Conservation (phyloP, 2,113 vertebrate species). For the Lontra canadensis region DNA sequence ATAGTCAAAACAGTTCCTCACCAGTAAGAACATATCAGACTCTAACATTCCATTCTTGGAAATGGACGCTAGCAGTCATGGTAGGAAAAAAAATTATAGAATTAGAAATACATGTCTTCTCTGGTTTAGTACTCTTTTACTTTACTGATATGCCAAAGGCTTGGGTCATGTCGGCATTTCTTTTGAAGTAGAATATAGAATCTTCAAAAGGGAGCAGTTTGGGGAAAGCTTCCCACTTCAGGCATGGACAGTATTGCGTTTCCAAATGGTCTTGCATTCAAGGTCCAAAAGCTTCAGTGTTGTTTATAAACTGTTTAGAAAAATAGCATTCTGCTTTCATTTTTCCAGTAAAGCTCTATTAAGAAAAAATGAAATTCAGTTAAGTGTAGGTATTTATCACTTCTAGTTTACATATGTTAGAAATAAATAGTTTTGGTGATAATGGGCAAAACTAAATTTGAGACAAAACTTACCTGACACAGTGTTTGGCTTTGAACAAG, state of each 20-base stretch:
- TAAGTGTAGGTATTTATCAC: not conserved
- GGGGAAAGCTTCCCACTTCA: not conserved
- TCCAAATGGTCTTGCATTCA: not conserved
- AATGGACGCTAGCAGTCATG: not conserved
- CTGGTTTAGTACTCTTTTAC: not conserved
- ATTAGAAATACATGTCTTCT: not conserved
- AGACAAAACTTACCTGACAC: not conserved
- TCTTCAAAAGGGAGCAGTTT: not conserved
- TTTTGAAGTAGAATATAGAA: not conserved
- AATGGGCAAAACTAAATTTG: not conserved
- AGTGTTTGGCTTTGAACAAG: not conserved
- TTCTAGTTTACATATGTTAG: not conserved
- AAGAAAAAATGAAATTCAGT: not conserved
- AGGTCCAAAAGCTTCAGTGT: not conserved
- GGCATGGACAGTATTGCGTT: not conserved
- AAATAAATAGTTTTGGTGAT: not conserved
- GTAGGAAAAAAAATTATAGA: not conserved
- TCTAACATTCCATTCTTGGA: not conserved
- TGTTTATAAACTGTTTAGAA: not conserved
- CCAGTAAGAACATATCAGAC: not conserved
- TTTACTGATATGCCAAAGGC: not conserved
- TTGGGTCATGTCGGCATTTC: not conserved
- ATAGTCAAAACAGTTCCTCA: slow-evolving; percentile 68
- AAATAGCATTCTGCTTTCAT: not conserved
- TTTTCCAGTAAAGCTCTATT: not conserved